Conservation (phyloP, 2,113 vertebrate genomes). For the Pomatostomus ruficeps region DNA sequence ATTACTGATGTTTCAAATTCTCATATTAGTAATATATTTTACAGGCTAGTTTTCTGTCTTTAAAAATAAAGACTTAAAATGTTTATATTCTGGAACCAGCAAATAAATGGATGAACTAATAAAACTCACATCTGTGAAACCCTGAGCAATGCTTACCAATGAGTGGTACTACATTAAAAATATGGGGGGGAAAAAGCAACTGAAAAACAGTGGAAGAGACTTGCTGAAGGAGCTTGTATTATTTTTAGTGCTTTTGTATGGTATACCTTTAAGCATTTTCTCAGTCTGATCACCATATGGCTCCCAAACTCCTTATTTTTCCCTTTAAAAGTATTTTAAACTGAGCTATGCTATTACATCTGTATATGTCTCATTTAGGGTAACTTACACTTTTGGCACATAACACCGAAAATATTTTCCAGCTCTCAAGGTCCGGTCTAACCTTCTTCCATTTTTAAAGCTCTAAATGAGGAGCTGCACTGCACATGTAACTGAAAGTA, state of each 20-base stretch:
- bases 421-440: constrained; percentile 51
- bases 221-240: neutral
- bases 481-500: constrained; percentile 51
- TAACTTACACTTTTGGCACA: constrained; percentile 61
- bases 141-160: neutral
- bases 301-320: constrained; percentile 47
- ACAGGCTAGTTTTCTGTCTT: neutral
- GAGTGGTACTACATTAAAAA: neutral
- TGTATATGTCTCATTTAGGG: constrained; percentile 60
- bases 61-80: neutral
- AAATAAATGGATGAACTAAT: neutral
- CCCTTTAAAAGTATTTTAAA: constrained; percentile 52
- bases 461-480: constrained; percentile 53
- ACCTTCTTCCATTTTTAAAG: constrained; percentile 62
- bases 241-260: constrained; percentile 44
- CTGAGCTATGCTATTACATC: constrained; percentile 55
- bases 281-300: constrained; percentile 56
- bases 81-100: neutral
- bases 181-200: neutral
- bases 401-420: constrained; percentile 51
- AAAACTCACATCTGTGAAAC: neutral
- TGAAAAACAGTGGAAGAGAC: neutral
- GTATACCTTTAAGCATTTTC: constrained; percentile 44
- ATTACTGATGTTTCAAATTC: neutral
- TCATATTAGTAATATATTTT: neutral